These are phyloP conservation scores for Amiota communis DNA, from an alignment of 2,888 invertebrate genomes.

Conservation along the genomic window DNA sequence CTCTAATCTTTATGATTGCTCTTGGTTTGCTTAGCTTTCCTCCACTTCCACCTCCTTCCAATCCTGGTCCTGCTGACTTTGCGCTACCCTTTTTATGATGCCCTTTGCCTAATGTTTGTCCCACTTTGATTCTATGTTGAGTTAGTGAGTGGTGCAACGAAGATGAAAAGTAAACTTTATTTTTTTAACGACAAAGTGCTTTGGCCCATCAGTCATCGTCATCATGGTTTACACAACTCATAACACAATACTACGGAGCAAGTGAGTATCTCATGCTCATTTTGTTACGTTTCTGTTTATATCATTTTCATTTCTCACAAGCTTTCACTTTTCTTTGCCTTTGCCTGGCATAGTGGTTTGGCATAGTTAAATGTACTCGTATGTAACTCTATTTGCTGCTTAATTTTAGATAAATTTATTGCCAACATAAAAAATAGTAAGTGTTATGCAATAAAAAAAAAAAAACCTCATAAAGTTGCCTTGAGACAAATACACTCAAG, in stretches of 20 bases:
- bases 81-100: neutral
- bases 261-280: neutral
- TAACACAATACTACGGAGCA: neutral
- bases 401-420: too few relatives aligned
- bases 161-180: constrained; percentile 25
- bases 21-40: constrained; percentile 22
- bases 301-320: neutral
- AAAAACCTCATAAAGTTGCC: too few relatives aligned
- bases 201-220: constrained; percentile 24
- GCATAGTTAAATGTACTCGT: neutral
- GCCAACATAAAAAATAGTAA: too few relatives aligned
- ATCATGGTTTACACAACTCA: constrained; percentile 13
- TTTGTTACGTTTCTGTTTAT: neutral
- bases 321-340: neutral
- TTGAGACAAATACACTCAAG: too few relatives aligned
- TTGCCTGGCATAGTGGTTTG: too few relatives aligned
- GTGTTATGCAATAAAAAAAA: too few relatives aligned
- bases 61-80: neutral
- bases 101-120: neutral
- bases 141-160: neutral
- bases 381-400: too few relatives aligned
- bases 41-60: neutral
- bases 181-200: constrained; percentile 28
- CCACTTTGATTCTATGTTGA: too few relatives aligned
- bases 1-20: constrained; percentile 46